phyloP scores from a whole-genome alignment of 2,888 invertebrate species.

The Noctua comes region DNA sequence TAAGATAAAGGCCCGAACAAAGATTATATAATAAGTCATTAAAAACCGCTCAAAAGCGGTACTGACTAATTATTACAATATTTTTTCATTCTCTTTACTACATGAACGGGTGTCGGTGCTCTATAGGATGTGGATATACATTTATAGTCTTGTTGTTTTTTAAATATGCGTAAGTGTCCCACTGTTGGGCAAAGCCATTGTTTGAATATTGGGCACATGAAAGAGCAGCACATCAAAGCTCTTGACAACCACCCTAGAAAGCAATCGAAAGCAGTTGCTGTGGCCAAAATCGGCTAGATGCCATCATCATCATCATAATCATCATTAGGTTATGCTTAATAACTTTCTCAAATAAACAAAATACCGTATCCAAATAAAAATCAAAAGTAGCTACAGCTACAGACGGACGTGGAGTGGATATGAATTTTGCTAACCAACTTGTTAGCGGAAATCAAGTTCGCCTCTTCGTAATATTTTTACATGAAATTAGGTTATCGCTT shows the following conservation, averaged over 20 bases:
- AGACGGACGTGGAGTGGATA: slow-evolving; percentile 26
- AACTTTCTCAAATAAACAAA: neutral
- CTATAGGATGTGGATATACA: neutral
- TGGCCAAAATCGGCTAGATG: neutral
- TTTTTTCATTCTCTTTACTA: neutral
- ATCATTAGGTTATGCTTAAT: neutral
- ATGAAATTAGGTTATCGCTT: slow-evolving; percentile 54
- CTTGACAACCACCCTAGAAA: neutral
- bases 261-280: neutral
- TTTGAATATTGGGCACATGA: neutral
- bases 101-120: fast-evolving
- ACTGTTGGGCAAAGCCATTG: neutral
- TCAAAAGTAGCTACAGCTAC: neutral
- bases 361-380: neutral
- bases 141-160: neutral
- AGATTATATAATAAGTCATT: neutral
- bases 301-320: neutral
- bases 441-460: slow-evolving; percentile 51
- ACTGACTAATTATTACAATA: neutral
- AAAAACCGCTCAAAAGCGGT: neutral
- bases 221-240: neutral
- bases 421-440: slow-evolving; percentile 40
- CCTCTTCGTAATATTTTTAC: slow-evolving; percentile 38
- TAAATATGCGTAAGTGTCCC: neutral
- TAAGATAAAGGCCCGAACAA: neutral